A percentile compares a stretch with the other conserved stretches of the same genome.
phyloP scores from a whole-genome alignment of 2,797 vertebrate species.

The Tinamus major region DNA sequence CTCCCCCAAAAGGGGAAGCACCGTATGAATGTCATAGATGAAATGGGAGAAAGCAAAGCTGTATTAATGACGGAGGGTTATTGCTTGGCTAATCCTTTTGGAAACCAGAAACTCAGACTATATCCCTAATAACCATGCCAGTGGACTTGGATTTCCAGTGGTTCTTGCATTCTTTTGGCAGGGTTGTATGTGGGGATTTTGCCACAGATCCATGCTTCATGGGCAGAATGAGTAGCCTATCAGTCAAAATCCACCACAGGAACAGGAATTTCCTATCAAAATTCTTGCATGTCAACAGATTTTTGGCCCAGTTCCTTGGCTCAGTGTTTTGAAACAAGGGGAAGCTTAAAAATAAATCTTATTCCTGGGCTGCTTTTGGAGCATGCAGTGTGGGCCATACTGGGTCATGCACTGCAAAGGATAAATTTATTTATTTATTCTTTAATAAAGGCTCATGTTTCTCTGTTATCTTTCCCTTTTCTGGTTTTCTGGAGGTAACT shows the following conservation, averaged over 20 bases:
- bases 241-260: slow-evolving; percentile 1
- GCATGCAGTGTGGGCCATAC: neutral
- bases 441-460: neutral
- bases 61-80: neutral
- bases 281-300: slow-evolving; percentile 20
- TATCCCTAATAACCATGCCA: neutral
- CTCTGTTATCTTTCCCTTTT: neutral
- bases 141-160: slow-evolving; percentile 50
- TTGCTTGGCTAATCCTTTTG: neutral
- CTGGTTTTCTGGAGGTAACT: slow-evolving; percentile 55
- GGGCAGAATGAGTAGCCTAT: neutral
- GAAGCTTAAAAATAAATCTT: slow-evolving; percentile 34
- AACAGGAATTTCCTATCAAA: slow-evolving; percentile 26
- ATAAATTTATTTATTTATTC: neutral
- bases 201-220: neutral
- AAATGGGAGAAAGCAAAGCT: neutral
- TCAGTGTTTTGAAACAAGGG: neutral
- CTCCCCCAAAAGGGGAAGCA: neutral
- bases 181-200: slow-evolving; percentile 37
- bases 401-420: slow-evolving; percentile 6
- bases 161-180: slow-evolving; percentile 61
- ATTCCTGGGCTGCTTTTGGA: slow-evolving; percentile 5
- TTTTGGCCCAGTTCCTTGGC: slow-evolving; percentile 66
- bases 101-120: slow-evolving; percentile 56
- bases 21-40: neutral